Evolutionary conservation across 2,888 invertebrate species (phyloP).

Genomic region (Orthonychiurus folsomi): DNA sequence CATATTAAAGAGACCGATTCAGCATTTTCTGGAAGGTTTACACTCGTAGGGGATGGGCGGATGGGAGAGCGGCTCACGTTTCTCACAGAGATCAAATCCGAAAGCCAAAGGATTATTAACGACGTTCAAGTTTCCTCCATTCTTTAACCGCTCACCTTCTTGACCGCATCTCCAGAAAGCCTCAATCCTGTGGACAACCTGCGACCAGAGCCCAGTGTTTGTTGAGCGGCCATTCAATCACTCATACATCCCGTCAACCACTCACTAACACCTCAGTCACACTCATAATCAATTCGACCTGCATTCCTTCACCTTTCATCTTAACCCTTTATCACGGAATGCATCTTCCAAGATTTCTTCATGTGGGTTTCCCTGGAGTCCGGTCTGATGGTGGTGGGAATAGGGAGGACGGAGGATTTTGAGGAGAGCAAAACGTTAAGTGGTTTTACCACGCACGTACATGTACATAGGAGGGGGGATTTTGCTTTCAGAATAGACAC

Average conservation of each 20-base stretch:
- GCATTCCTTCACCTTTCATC: background rate
- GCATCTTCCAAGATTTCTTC: background rate
- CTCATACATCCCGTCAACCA: too few relatives aligned
- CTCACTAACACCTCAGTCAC: background rate
- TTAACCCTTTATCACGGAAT: slow-evolving; percentile 1
- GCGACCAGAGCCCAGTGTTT: background rate
- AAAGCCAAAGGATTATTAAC: background rate
- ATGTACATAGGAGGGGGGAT: too few relatives aligned
- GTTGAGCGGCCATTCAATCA: background rate
- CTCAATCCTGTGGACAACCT: background rate
- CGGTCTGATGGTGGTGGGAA: background rate
- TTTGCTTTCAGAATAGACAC: too few relatives aligned
- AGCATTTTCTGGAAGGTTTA: background rate
- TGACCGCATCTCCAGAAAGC: background rate
- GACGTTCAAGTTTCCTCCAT: background rate
- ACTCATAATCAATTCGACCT: background rate
- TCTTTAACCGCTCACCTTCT: background rate
- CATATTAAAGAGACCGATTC: slow-evolving; percentile 1
- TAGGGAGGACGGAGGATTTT: too few relatives aligned
- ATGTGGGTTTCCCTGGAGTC: background rate
- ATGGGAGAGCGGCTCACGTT: background rate
- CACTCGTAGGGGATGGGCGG: background rate
- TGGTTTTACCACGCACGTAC: too few relatives aligned
- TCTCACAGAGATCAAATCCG: background rate
- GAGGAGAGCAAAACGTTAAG: background rate